phyloP scores from a whole-genome alignment of 2,113 vertebrate genomes.

The Furnarius figulus region DNA sequence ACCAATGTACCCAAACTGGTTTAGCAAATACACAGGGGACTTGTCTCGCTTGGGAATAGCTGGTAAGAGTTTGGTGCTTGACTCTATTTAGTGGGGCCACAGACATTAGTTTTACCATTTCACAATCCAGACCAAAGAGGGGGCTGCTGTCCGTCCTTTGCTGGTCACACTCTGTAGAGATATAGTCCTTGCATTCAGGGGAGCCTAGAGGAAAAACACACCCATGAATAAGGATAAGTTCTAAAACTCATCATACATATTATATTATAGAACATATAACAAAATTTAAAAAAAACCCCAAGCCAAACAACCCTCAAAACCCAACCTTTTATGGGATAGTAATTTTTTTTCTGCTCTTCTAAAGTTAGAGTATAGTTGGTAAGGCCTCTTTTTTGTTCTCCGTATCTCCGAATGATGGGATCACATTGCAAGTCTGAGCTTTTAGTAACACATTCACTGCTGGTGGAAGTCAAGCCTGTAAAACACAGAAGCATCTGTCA shows the following conservation, averaged over 20 bases:
- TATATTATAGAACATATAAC: not conserved
- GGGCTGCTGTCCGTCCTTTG: slow-evolving; percentile 83
- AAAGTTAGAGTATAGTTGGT: slow-evolving; percentile 67
- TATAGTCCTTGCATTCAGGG: slow-evolving; percentile 73
- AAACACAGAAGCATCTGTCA: not conserved
- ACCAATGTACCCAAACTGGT: not conserved
- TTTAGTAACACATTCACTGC: not conserved
- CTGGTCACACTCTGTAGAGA: slow-evolving; percentile 68
- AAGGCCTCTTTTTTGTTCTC: slow-evolving; percentile 60
- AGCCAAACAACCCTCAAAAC: not conserved
- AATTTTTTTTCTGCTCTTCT: slow-evolving; percentile 68
- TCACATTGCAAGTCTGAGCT: slow-evolving; percentile 9
- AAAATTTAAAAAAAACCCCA: not conserved
- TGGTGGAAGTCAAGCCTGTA: slow-evolving; percentile 50
- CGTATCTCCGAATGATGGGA: slow-evolving; percentile 70
- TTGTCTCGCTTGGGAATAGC: not conserved
- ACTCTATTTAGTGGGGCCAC: not conserved
- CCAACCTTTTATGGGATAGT: slow-evolving; percentile 74
- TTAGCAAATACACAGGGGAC: not conserved
- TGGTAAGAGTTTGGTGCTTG: not conserved
- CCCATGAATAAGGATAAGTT: not conserved
- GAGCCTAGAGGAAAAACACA: slow-evolving; percentile 71
- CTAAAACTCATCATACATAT: not conserved
- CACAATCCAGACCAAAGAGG: slow-evolving; percentile 90
- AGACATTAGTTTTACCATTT: slow-evolving; percentile 82